These are phyloP conservation scores for Petaurus breviceps DNA, from an alignment of 2,113 vertebrate species.

Conservation along the genomic window DNA sequence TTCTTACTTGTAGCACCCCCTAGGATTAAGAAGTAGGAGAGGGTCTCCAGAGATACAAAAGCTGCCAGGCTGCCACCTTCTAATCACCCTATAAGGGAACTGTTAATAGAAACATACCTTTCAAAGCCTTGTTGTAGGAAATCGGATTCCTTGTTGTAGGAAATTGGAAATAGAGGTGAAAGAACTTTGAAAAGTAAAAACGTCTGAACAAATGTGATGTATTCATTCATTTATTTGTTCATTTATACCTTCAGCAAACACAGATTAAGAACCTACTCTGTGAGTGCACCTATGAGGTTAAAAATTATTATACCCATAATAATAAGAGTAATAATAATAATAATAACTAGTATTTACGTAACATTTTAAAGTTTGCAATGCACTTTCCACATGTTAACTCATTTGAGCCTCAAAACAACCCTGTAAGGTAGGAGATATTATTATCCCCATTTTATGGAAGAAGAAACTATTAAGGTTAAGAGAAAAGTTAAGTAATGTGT, in stretches of 20 bases:
- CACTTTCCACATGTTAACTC: not conserved
- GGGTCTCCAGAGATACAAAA: not conserved
- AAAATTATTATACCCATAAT: not conserved
- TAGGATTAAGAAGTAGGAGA: not conserved
- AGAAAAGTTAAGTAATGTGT: not conserved
- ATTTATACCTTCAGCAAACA: not conserved
- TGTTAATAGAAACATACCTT: not conserved
- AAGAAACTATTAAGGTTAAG: not conserved
- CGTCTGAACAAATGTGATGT: not conserved
- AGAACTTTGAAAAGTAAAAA: not conserved
- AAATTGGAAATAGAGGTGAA: not conserved
- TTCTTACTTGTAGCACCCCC: not conserved
- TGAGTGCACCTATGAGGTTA: not conserved
- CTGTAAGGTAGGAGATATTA: not conserved
- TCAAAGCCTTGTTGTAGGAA: conserved; percentile 11
- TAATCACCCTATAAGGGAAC: not conserved
- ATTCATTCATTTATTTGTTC: not conserved
- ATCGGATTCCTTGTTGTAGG: not conserved
- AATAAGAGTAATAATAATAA: not conserved
- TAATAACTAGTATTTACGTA: not conserved
- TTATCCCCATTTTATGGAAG: not conserved
- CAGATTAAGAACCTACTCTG: not conserved
- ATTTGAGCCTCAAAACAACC: not conserved
- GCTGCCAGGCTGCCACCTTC: not conserved
- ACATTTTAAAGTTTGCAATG: not conserved